Evolutionary conservation across 1,140 invertebrate species (phyloP), one percentile per base, ranked within the genome.

Genomic region (Caenorhabditis briggsae): DNA sequence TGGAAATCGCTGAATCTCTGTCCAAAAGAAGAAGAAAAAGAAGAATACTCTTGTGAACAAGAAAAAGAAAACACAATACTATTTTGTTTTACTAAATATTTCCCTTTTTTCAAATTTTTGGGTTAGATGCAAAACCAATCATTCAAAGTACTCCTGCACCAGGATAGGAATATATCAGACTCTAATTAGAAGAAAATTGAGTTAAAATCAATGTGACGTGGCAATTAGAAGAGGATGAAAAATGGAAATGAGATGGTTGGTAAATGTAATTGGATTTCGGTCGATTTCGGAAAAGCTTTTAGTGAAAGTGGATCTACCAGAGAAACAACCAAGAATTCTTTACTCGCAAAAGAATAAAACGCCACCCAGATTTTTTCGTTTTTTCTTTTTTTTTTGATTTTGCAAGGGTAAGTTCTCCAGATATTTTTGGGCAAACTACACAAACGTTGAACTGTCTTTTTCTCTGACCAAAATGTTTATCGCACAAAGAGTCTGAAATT

Each of bases 241-340:
- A 41, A 33, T 65, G 12, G 61, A 11, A 65, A 65, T 65, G 61
- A 65, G 33, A 33, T 33, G 33, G 33, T 33, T 33, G 33, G 65
- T 74, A 74, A 46, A 74, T 74, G 65, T 74, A 74, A 74, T 74
- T 74, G 65, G 65, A 74, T 74, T 74, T 74, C 41, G 65, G 46
- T 33, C 33, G 33, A 33, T 33, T 46, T 74, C 46, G 41, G 65
- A 74, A 74, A 74, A 74, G 65, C 65, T 74, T 74, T 74, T 74
- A 74, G 65, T 74, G 65, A 74, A 74, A 74, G 65, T 74, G n/a
- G 43, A 74, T 74, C 43, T 48, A 46, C 11, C 65, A 46, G 11
- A 18, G 46, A 12, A 18, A 41, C n/a, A 74, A 41, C 65, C 0
- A 33, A 25, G 20, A 8, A 58, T 58, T 58, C 61, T 16, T 53